phyloP scores from a whole-genome alignment of 2,113 vertebrate species.

The Naja naja region DNA sequence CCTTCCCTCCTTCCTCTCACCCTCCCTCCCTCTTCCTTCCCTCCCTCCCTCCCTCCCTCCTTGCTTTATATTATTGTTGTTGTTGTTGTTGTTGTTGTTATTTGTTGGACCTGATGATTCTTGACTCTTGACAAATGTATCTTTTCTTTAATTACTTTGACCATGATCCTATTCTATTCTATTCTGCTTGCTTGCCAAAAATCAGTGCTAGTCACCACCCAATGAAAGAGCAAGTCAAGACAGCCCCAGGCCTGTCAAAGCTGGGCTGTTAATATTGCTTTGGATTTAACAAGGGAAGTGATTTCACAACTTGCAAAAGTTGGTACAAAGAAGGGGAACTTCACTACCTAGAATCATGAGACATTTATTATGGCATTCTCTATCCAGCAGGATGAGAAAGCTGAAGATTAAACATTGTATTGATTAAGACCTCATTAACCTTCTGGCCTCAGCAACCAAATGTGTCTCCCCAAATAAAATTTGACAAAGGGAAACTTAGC shows the following conservation, averaged over 20 bases:
- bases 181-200: no score
- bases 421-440: slow-evolving; percentile 2
- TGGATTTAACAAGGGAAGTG: neutral
- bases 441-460: neutral
- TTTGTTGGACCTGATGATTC: no score
- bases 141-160: no score
- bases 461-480: neutral
- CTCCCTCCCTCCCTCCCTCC: no score
- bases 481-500: neutral
- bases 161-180: no score
- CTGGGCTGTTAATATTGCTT: neutral
- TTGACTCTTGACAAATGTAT: no score
- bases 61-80: no score
- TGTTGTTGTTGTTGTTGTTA: no score
- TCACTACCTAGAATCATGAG: neutral
- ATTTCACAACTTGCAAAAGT: neutral
- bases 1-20: no score
- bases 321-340: neutral
- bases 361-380: neutral
- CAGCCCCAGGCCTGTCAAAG: neutral
- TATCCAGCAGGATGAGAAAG: neutral
- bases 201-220: no score
- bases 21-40: no score
- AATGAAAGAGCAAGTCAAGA: neutral
- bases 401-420: neutral